Evolutionary conservation across 2,113 vertebrate species (phyloP), one percentile per base, ranked within the genome.

Genomic region (Puntigrus tetrazona): DNA sequence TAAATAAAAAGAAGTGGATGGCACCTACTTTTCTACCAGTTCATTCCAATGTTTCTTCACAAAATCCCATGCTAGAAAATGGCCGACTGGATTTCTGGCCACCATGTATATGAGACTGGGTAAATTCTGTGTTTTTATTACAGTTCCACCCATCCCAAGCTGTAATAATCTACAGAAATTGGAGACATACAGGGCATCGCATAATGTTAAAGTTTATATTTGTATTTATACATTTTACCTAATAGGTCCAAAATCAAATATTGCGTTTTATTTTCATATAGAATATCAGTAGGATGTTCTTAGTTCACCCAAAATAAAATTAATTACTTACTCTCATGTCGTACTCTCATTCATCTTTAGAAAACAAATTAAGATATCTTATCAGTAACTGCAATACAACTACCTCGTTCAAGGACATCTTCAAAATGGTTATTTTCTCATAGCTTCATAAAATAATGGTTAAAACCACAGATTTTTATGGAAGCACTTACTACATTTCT

Each of bases 1-100:
- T 14, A 45, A 74, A 70, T 31, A 80, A 57, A 3, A 41, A 13
- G 25, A 8, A 29, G 29, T 3, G 38, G 63, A 83, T n/a, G 70
- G 22, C 50, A 92, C 93, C 67, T 34, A 95, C 94, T 92, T 95
- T 41, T 94, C 77, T 84, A 95, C 92, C 36, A 95, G 86, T 18
- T 85, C 88, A 70, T 90, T 83, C 94, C 94, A 95, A 88, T 95
- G 91, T 63, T 90, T 92, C 83, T 95, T 94, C 36, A 95, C 92
- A 91, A 94, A 95, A 83, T 92, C 86, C 94, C 94, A 95, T 16
- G 94, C 91, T 0, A 95, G 86, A 20, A 90, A 85, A 88, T 92
- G 90, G 86, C 94, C 94, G 6, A 0, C 83, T 1, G 92, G 91
- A 78, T 95, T 94, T 27, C 91, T 91, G 78, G 93, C 93, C 57